phyloP scores from a whole-genome alignment of 1,140 invertebrate species.

The Nixonia krombeini region DNA sequence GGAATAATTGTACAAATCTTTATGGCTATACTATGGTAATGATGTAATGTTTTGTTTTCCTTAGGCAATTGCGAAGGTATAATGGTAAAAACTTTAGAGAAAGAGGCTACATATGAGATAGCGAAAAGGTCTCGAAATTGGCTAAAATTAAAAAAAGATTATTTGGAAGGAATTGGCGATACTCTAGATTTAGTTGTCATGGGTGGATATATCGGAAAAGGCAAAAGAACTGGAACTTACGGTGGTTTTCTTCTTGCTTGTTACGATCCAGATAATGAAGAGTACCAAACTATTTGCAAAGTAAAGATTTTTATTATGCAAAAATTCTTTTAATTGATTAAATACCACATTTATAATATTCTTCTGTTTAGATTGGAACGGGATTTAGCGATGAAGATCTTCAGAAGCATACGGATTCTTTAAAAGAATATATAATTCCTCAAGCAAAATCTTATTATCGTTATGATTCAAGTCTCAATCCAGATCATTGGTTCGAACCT shows the following conservation, averaged over 20 bases:
- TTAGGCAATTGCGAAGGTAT: constrained; percentile 96
- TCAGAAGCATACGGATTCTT: constrained; percentile 81
- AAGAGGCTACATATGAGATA: constrained; percentile 97
- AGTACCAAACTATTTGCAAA: constrained; percentile 94
- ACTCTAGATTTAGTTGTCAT: constrained; percentile 96
- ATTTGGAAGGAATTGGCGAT: constrained; percentile 95
- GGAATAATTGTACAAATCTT: no score
- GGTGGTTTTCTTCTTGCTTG: constrained; percentile 98
- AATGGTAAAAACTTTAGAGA: constrained; percentile 97
- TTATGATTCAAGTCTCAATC: constrained; percentile 81
- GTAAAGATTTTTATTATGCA: constrained; percentile 72
- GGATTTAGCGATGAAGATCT: constrained; percentile 97
- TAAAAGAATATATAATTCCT: constrained; percentile 84
- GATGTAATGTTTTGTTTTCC: constrained; percentile 16
- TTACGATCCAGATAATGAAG: constrained; percentile 93
- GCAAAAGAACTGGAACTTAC: constrained; percentile 93
- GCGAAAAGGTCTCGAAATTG: constrained; percentile 97
- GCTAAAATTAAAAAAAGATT: constrained; percentile 99
- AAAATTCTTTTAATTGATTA: constrained; percentile 1
- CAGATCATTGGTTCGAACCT: constrained; percentile 97
- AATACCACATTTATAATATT: background rate
- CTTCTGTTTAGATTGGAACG: constrained; percentile 87
- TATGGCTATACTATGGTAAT: no score
- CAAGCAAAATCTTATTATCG: constrained; percentile 89
- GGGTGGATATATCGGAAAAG: constrained; percentile 94